Evolutionary conservation across 2,888 invertebrate genomes (phyloP).

Genomic region (Sarcophaga carnaria): DNA sequence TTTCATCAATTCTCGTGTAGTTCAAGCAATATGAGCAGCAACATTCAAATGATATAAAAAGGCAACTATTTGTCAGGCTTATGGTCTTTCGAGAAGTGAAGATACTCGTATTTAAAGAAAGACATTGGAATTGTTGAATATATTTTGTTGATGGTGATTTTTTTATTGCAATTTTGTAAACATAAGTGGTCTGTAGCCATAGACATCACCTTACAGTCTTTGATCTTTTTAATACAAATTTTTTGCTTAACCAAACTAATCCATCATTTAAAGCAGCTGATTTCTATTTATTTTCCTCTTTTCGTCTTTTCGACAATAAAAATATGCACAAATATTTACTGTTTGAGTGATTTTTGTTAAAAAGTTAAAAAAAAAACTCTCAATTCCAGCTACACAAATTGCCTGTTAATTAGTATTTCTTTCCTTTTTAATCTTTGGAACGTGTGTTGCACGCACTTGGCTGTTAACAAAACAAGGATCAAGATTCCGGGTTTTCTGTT

Average conservation of each 20-base stretch:
- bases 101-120: no score
- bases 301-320: background rate
- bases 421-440: constrained; percentile 48
- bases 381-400: constrained; percentile 13
- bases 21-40: no score
- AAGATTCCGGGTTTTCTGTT: background rate
- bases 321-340: background rate
- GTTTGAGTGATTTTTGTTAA: constrained; percentile 39
- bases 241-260: constrained; percentile 31
- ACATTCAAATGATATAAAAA: no score
- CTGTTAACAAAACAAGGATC: constrained; percentile 46
- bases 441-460: constrained; percentile 65
- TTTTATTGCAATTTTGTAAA: background rate
- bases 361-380: constrained; percentile 40
- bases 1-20: no score
- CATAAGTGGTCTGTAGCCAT: background rate
- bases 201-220: background rate
- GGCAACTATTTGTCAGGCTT: no score
- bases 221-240: background rate
- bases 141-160: no score
- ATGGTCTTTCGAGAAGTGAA: no score
- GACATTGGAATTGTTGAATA: no score
- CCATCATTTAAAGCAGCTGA: constrained; percentile 61
- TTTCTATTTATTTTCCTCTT: background rate
- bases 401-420: constrained; percentile 57